Percentiles rank a stretch among this genome's conserved stretches.
These are phyloP conservation scores for Actinia equina DNA, from an alignment of 64 coral and sea anemone species.

Conservation along the genomic window DNA sequence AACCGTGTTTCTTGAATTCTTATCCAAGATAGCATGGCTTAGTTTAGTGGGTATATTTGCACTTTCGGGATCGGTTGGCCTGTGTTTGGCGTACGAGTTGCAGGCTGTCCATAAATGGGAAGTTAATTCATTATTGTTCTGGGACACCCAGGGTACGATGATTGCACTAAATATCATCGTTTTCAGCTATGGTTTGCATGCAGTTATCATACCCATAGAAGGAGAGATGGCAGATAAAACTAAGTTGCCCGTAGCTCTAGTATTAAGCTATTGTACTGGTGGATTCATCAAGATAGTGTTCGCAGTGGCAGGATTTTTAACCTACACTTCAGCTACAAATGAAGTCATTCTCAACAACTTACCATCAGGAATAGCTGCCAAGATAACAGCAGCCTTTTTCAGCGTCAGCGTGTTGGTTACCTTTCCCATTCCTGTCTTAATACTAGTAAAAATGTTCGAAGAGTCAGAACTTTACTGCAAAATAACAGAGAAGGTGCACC, in stretches of 20 bases:
- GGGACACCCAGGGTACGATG: slow-evolving; percentile 27
- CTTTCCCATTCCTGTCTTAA: slow-evolving; percentile 12
- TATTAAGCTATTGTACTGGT: background rate
- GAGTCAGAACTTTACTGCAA: background rate
- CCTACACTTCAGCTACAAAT: slow-evolving; percentile 25
- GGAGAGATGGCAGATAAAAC: slow-evolving; percentile 29
- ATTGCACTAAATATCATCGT: slow-evolving; percentile 24
- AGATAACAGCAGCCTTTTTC: background rate
- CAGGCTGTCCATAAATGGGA: slow-evolving; percentile 10
- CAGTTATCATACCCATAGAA: slow-evolving; percentile 5
- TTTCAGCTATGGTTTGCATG: slow-evolving; percentile 26
- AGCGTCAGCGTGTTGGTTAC: slow-evolving; percentile 17
- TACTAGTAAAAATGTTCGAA: slow-evolving; percentile 28
- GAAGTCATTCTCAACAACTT: slow-evolving; percentile 44
- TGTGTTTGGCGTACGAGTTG: slow-evolving; percentile 3
- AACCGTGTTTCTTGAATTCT: slow-evolving; percentile 24
- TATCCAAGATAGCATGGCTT: slow-evolving; percentile 37
- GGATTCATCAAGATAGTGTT: slow-evolving; percentile 27
- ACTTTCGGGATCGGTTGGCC: background rate
- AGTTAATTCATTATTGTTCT: slow-evolving; percentile 16
- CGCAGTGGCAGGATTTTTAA: slow-evolving; percentile 29
- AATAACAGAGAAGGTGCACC: background rate
- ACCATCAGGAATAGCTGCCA: background rate
- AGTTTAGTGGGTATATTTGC: slow-evolving; percentile 29
- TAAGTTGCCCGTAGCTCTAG: slow-evolving; percentile 16